phyloP scores from a whole-genome alignment of 2,113 vertebrate species.

The Paracanthobrama guichenoti region DNA sequence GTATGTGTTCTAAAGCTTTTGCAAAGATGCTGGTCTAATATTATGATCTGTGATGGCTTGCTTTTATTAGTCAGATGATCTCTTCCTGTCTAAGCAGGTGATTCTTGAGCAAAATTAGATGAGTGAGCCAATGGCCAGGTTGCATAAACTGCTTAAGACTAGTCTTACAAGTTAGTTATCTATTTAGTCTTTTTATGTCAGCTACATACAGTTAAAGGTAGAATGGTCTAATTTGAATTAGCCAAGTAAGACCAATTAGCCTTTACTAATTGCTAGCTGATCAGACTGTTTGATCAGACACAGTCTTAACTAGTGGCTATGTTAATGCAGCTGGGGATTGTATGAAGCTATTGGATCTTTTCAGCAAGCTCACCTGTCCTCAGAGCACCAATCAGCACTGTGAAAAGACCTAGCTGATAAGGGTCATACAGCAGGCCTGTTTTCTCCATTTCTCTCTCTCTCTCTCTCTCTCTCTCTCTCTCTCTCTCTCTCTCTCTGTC shows the following conservation, averaged over 20 bases:
- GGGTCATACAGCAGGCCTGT: not conserved
- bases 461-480: conserved; percentile 8
- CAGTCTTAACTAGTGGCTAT: no score
- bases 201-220: no score
- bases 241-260: no score
- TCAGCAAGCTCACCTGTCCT: not conserved
- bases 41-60: not conserved
- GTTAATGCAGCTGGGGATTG: not conserved
- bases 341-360: not conserved
- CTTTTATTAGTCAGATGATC: not conserved
- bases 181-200: no score
- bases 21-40: not conserved
- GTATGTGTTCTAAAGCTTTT: not conserved
- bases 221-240: no score
- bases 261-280: no score
- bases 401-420: not conserved
- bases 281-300: no score
- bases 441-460: not conserved
- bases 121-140: no score
- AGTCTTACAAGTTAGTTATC: no score
- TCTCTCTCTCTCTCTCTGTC: not conserved
- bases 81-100: not conserved
- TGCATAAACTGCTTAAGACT: no score
- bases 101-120: not conserved
- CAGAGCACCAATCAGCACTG: not conserved